These are phyloP conservation scores for Agrochola macilenta DNA, from an alignment of 2,888 invertebrate species.

Conservation along the genomic window DNA sequence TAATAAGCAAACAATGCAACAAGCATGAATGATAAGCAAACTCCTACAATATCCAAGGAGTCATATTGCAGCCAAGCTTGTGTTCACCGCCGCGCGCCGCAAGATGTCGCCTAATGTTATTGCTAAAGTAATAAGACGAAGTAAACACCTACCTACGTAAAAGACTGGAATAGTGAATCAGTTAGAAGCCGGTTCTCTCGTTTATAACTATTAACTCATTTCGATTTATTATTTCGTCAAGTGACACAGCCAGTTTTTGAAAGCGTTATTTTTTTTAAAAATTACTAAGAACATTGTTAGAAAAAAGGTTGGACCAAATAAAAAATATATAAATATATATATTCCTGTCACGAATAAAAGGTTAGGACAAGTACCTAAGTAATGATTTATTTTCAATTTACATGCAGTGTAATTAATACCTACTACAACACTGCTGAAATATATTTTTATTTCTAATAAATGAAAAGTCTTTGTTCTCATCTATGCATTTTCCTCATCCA, in stretches of 20 bases:
- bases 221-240: background rate
- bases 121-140: conserved; percentile 34
- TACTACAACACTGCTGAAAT: background rate
- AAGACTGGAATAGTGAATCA: conserved; percentile 19
- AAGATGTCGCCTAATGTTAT: conserved; percentile 47
- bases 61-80: conserved; percentile 28
- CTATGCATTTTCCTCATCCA: conserved; percentile 11
- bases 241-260: background rate
- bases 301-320: background rate
- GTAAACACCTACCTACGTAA: conserved; percentile 28
- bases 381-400: background rate
- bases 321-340: no score
- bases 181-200: background rate
- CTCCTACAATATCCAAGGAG: conserved; percentile 28
- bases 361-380: background rate
- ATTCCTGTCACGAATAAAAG: background rate
- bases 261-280: background rate
- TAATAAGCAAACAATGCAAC: no score
- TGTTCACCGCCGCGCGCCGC: conserved; percentile 44
- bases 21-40: background rate
- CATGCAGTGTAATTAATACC: background rate
- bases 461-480: background rate
- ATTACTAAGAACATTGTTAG: background rate
- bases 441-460: background rate
- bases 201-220: background rate